These are phyloP conservation scores for Chrysaora quinquecirrha DNA, from an alignment of 30 jellyfish, hydroid and myxozoan species.

Conservation along the genomic window DNA sequence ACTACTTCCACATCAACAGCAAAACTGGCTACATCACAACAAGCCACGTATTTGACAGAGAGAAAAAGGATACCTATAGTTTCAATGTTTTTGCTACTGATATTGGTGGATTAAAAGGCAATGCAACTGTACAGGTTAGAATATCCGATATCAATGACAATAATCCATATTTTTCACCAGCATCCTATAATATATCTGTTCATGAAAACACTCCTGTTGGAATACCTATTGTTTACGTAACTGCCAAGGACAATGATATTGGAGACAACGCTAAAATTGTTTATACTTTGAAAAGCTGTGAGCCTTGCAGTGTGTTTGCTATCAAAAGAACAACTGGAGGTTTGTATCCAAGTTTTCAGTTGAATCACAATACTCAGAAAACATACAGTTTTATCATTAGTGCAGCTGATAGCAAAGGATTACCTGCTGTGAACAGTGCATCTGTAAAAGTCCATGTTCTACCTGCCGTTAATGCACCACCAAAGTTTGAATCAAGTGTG, in stretches of 20 bases:
- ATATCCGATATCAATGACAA: slow-evolving; percentile 82
- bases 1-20: slow-evolving; percentile 57
- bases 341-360: slow-evolving; percentile 21
- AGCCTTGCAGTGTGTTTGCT: slow-evolving; percentile 63
- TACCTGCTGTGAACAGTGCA: slow-evolving; percentile 66
- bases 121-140: slow-evolving; percentile 43
- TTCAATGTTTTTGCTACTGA: slow-evolving; percentile 78
- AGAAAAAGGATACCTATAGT: slow-evolving; percentile 28
- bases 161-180: slow-evolving; percentile 62
- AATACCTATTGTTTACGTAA: slow-evolving; percentile 50
- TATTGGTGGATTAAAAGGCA: slow-evolving; percentile 74
- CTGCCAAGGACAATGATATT: slow-evolving; percentile 81
- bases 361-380: slow-evolving; percentile 26
- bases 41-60: slow-evolving; percentile 86
- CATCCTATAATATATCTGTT: slow-evolving; percentile 75
- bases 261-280: slow-evolving; percentile 70
- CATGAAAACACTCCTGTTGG: slow-evolving; percentile 86
- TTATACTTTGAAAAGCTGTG: slow-evolving; percentile 58
- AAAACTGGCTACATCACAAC: slow-evolving; percentile 78
- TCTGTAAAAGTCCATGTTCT: slow-evolving; percentile 64
- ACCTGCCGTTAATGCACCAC: slow-evolving; percentile 70
- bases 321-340: slow-evolving; percentile 87
- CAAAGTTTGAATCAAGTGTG: slow-evolving; percentile 48
- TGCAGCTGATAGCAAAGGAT: slow-evolving; percentile 76
- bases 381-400: slow-evolving; percentile 45